Conservation (phyloP, 2,113 vertebrate species). For the Casuarius casuarius region DNA sequence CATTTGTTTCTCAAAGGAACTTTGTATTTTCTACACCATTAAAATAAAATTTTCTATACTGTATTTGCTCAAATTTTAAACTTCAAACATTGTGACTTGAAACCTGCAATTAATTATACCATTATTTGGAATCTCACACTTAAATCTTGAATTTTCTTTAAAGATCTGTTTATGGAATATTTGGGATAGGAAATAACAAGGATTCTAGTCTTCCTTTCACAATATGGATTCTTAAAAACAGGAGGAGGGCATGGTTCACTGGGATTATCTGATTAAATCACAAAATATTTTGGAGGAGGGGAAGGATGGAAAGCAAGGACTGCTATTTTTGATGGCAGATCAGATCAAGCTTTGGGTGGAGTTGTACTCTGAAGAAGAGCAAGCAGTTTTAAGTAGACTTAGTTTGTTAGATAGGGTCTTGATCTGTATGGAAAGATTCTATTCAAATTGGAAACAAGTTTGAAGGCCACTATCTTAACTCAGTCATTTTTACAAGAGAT, state of each 20-base stretch:
- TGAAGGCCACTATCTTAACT: background rate
- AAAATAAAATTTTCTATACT: background rate
- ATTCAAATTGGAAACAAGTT: background rate
- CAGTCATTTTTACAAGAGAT: background rate
- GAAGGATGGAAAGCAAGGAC: background rate
- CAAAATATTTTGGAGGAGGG: background rate
- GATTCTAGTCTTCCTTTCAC: background rate
- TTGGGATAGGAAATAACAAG: background rate
- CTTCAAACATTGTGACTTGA: background rate
- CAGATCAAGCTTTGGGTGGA: background rate
- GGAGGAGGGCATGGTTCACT: background rate
- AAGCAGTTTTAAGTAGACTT: background rate
- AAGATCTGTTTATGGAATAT: background rate
- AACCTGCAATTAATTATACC: background rate
- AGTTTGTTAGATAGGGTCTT: background rate
- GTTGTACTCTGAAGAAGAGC: background rate
- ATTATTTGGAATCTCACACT: background rate
- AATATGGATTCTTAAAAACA: background rate
- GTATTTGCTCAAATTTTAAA: conserved; percentile 23
- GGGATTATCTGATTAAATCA: background rate
- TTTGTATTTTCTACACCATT: background rate
- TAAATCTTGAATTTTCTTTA: background rate
- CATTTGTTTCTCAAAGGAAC: conserved; percentile 53
- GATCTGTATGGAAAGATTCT: background rate
- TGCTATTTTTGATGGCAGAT: background rate